A percentile compares a stretch with the other conserved stretches of the same genome.
These are phyloP conservation scores for Microplitis mediator DNA, from an alignment of 1,140 invertebrate genomes.

Conservation along the genomic window DNA sequence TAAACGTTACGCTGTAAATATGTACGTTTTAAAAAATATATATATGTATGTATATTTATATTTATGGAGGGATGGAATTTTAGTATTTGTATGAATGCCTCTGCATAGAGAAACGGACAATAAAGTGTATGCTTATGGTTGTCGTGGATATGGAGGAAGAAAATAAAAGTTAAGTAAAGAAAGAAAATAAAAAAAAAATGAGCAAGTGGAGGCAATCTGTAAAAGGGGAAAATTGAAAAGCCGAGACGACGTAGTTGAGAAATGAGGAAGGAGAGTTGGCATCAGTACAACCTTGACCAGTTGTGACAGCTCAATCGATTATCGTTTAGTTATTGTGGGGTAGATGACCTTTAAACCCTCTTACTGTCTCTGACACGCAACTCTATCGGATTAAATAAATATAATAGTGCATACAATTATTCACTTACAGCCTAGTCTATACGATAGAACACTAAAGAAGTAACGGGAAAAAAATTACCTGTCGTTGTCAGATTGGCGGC, in stretches of 20 bases:
- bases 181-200: background rate
- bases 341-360: slow-evolving; percentile 22
- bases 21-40: too few species aligned
- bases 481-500: too few species aligned
- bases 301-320: slow-evolving; percentile 33
- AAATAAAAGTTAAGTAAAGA: too few species aligned
- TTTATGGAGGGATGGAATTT: too few species aligned
- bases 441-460: too few species aligned
- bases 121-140: too few species aligned
- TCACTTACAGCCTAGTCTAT: too few species aligned
- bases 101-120: too few species aligned
- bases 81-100: too few species aligned
- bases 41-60: too few species aligned
- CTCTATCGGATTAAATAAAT: background rate
- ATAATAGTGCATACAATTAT: background rate
- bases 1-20: too few species aligned
- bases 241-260: background rate
- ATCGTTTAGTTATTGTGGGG: slow-evolving; percentile 29
- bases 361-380: background rate
- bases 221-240: slow-evolving; percentile 8
- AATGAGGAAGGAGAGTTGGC: slow-evolving; percentile 12
- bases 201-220: background rate
- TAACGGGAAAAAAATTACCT: background rate
- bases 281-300: slow-evolving; percentile 34
- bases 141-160: too few species aligned